Evolutionary conservation across 2,797 vertebrate genomes (phyloP), one percentile per base, ranked within the genome.

Genomic region (Melanotaenia maccullochi): DNA sequence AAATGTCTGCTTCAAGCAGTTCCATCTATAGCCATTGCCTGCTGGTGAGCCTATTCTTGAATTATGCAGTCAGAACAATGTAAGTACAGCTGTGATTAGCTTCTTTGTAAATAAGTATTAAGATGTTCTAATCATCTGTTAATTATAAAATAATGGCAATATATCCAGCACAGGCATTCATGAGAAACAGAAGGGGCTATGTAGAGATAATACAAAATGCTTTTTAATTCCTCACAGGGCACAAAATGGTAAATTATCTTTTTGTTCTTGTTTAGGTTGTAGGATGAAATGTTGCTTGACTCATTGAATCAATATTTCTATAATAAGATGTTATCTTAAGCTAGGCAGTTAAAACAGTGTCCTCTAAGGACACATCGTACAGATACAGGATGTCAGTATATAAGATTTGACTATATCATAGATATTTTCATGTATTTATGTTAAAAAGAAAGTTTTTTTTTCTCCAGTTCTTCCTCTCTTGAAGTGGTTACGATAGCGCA

Each of bases 21-120:
- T 52, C 33, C 16, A 24, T 75, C 7, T 32, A 4, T 68, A 14
- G n/a, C 36, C 22, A 33, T 30, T 36, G 4, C 20, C 47, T 66
- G 28, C 54, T 54, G 0, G 44, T 52, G 18, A 63, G 18, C n/a
- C 44, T 25, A 18, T 47, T 54, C 24, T 65, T 32, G 28, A 30
- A 16, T 55, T 30, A 30, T 18, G 22, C 9, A 18, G 7, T 32
- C 5, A 30, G 4, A 55, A 30, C 25, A 28, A 16, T 30, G 25
- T 14, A 25, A 8, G 25, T 60, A 8, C 33, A 49, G 35, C 47
- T 56, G 40, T 65, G 13, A 6, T 47, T 36, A 52, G 25, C 9
- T n/a, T 7, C 32, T 66, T 55, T 73, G 24, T 54, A 40, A 61
- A 25, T 44, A 22, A 68, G 9, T n/a, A 32, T 56, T 25, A 32